Evolutionary conservation across 2,888 invertebrate species (phyloP).

Genomic region (Macrosoma leucophasiata): DNA sequence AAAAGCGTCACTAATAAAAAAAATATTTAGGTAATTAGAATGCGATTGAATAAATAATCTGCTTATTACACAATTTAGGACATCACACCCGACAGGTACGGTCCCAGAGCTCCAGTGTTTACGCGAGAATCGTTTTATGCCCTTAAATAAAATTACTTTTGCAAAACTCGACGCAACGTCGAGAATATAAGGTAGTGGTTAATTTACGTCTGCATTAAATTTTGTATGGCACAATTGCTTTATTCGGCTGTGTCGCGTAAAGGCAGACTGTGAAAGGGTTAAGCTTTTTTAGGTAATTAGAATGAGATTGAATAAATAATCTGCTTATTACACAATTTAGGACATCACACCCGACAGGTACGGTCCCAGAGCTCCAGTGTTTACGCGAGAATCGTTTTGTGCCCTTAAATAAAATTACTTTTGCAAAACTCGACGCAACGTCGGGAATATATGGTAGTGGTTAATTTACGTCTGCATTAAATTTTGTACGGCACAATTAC

Average conservation of each 20-base stretch:
- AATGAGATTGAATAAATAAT: no score
- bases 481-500: conserved; percentile 33
- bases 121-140: conserved; percentile 48
- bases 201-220: conserved; percentile 34
- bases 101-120: conserved; percentile 32
- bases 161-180: conserved; percentile 23
- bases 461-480: conserved; percentile 33
- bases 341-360: no score
- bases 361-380: conserved; percentile 26
- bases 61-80: no score
- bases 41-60: no score
- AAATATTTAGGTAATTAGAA: no score
- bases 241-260: no score
- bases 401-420: conserved; percentile 54
- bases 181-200: conserved; percentile 44
- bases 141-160: conserved; percentile 54
- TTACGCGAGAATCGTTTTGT: conserved; percentile 50
- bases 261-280: no score
- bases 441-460: conserved; percentile 42
- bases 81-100: no score
- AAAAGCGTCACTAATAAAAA: no score
- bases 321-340: no score
- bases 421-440: conserved; percentile 24
- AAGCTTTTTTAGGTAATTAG: no score
- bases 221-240: conserved; percentile 32